phyloP scores from a whole-genome alignment of 2,113 vertebrate species.

The Dolichallabes microphthalmus region DNA sequence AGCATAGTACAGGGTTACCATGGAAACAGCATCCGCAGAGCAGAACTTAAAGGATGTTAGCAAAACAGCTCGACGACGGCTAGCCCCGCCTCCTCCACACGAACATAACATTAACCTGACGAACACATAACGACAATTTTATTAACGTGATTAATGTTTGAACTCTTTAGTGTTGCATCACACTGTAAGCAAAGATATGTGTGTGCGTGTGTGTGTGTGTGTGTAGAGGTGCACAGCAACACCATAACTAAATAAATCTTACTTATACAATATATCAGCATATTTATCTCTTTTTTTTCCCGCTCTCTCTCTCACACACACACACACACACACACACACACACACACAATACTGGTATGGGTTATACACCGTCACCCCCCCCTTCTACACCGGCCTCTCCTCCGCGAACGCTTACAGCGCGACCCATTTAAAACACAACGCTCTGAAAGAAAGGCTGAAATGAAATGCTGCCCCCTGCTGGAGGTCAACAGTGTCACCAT shows the following conservation, averaged over 20 bases:
- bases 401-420: not conserved
- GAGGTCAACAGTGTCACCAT: not conserved
- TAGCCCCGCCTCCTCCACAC: not conserved
- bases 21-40: not conserved
- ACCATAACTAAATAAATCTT: not conserved
- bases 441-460: not conserved
- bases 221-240: not conserved
- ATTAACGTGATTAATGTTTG: conserved; percentile 42
- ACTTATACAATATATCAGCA: not conserved
- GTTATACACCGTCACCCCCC: not conserved
- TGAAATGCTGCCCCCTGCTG: not conserved
- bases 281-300: not conserved
- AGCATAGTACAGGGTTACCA: not conserved
- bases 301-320: not conserved
- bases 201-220: not conserved
- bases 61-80: not conserved
- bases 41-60: not conserved
- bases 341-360: not conserved
- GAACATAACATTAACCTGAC: conserved; percentile 35
- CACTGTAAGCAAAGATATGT: conserved; percentile 44
- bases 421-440: not conserved
- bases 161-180: conserved; percentile 55
- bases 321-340: not conserved
- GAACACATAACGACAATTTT: conserved; percentile 37
- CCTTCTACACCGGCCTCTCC: no score